These are phyloP conservation scores for Parasteatoda tepidariorum DNA, from an alignment of 1,140 invertebrate genomes.

Conservation along the genomic window DNA sequence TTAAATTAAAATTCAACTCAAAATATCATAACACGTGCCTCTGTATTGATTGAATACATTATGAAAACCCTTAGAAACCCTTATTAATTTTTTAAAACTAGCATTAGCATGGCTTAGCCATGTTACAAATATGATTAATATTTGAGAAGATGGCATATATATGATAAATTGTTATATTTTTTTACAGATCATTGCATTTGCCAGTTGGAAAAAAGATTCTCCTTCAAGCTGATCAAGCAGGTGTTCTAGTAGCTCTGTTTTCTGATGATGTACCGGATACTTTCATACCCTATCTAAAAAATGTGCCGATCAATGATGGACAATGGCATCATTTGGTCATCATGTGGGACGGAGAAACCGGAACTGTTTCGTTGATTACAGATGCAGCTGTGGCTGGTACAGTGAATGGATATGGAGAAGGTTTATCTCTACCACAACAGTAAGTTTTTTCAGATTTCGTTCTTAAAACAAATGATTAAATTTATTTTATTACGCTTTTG, in stretches of 20 bases:
- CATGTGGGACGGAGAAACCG: slow-evolving; percentile 89
- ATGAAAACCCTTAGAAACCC: too few species aligned
- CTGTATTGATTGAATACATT: too few species aligned
- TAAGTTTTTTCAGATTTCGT: slow-evolving; percentile 71
- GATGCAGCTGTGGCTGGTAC: slow-evolving; percentile 93
- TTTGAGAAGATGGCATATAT: too few species aligned
- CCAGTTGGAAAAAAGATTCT: slow-evolving; percentile 82
- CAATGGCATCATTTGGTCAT: slow-evolving; percentile 97
- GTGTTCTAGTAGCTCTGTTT: slow-evolving; percentile 89
- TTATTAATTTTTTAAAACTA: too few species aligned
- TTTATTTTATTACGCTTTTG: too few species aligned
- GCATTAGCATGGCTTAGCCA: too few species aligned
- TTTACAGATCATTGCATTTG: slow-evolving; percentile 78
- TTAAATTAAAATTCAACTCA: too few species aligned
- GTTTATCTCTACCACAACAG: slow-evolving; percentile 80
- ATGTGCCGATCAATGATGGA: slow-evolving; percentile 91
- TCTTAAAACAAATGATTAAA: too few species aligned
- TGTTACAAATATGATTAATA: too few species aligned
- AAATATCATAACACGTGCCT: too few species aligned
- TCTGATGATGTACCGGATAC: slow-evolving; percentile 85
- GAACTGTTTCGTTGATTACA: slow-evolving; percentile 85
- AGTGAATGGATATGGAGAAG: slow-evolving; percentile 84
- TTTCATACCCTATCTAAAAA: slow-evolving; percentile 90
- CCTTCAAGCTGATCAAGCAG: slow-evolving; percentile 89
- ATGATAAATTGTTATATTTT: slow-evolving; percentile 18